These are phyloP conservation scores for Diglossa cyanea DNA, from an alignment of 2,797 vertebrate genomes.

Conservation along the genomic window DNA sequence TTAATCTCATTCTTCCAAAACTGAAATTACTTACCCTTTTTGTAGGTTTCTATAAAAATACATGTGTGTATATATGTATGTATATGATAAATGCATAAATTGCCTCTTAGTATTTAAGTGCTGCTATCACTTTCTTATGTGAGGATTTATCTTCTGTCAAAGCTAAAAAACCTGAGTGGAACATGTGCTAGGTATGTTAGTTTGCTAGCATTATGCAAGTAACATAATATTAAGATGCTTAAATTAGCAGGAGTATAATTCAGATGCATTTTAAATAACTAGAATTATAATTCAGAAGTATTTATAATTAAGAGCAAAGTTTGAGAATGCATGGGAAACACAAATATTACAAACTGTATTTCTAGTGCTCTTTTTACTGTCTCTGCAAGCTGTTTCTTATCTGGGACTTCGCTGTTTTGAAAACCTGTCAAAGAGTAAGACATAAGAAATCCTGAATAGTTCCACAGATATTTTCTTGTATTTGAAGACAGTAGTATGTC, in stretches of 20 bases:
- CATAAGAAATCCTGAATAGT: background rate
- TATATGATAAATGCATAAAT: background rate
- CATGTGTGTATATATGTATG: rapidly evolving
- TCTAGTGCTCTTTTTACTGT: background rate
- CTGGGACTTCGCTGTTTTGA: background rate
- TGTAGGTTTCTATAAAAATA: background rate
- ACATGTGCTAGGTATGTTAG: background rate
- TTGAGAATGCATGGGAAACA: background rate
- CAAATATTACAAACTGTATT: background rate
- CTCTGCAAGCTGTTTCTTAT: background rate
- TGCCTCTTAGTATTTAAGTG: background rate
- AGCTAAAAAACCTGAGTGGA: background rate
- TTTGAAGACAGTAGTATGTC: background rate
- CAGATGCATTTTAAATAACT: background rate
- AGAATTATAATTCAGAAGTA: background rate
- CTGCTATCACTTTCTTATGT: background rate
- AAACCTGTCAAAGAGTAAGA: background rate
- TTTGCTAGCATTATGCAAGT: background rate
- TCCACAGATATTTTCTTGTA: background rate
- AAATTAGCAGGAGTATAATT: background rate
- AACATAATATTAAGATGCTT: background rate
- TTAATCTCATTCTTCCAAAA: background rate
- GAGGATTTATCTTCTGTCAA: background rate
- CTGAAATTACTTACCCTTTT: background rate
- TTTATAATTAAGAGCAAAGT: background rate